Conservation (phyloP, 2,113 vertebrate genomes). For the Probosciger aterrimus region DNA sequence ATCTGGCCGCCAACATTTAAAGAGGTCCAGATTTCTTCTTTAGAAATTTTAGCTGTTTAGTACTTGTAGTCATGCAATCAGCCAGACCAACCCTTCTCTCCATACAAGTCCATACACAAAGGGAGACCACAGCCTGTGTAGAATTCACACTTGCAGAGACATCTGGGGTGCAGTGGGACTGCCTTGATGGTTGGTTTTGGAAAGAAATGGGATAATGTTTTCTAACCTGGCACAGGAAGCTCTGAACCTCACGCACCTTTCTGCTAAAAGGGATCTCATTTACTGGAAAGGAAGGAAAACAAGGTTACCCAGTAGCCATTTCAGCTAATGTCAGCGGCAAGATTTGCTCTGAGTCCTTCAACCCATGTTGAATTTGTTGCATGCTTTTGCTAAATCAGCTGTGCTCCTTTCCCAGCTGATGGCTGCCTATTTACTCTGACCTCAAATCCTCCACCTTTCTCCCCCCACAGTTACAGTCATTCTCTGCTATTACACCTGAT, state of each 20-base stretch:
- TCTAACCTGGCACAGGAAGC: neutral
- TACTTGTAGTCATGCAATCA: neutral
- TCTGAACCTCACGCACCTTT: neutral
- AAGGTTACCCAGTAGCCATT: neutral
- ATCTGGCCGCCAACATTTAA: neutral
- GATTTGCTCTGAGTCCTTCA: neutral
- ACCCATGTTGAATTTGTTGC: neutral
- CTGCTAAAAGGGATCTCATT: neutral
- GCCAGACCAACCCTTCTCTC: neutral
- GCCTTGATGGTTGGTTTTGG: neutral
- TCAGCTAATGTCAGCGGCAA: neutral
- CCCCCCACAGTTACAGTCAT: fast-evolving
- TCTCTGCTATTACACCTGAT: neutral
- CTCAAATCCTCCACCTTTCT: neutral
- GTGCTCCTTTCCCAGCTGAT: neutral
- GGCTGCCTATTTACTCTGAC: neutral
- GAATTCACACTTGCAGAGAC: neutral
- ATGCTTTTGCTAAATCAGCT: neutral
- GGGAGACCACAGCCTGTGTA: neutral
- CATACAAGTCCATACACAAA: neutral
- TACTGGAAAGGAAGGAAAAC: neutral
- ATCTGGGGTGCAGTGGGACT: fast-evolving
- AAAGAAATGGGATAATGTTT: neutral
- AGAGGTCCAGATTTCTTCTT: constrained; percentile 28
- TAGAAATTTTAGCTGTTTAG: neutral